Conservation (phyloP, 2,113 vertebrate genomes). For the Callaeas wilsoni region DNA sequence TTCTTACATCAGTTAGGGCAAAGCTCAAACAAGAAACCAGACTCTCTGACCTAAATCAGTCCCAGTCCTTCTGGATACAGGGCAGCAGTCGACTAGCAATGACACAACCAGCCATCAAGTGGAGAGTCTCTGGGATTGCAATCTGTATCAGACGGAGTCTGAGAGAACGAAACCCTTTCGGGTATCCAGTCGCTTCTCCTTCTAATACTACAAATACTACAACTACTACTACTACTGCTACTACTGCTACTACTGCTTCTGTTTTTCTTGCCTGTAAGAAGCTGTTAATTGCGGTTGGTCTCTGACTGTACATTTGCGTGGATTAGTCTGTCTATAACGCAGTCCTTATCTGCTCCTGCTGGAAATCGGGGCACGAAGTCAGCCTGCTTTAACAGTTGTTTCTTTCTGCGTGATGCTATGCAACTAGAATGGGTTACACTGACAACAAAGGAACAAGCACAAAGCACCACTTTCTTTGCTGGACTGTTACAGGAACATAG, state of each 20-base stretch:
- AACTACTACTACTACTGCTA: not conserved
- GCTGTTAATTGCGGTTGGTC: conserved; percentile 55
- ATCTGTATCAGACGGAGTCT: conserved; percentile 65
- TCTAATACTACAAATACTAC: conserved; percentile 17
- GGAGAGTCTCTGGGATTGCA: conserved; percentile 73
- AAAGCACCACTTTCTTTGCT: conserved; percentile 67
- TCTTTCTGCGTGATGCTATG: conserved; percentile 71
- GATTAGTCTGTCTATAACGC: conserved; percentile 72
- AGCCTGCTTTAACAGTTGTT: conserved; percentile 70
- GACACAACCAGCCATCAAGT: conserved; percentile 79
- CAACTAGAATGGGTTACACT: conserved; percentile 68
- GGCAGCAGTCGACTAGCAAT: conserved; percentile 74
- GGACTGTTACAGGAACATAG: conserved; percentile 66
- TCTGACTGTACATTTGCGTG: conserved; percentile 65
- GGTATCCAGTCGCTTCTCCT: conserved; percentile 45
- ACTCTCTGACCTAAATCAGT: conserved; percentile 80
- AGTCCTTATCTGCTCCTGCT: conserved; percentile 71
- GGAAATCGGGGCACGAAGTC: conserved; percentile 69
- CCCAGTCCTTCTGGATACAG: conserved; percentile 77
- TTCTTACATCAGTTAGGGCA: conserved; percentile 61
- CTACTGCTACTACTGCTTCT: not conserved
- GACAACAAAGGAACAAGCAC: conserved; percentile 76
- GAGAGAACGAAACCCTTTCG: conserved; percentile 55
- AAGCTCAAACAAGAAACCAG: conserved; percentile 68
- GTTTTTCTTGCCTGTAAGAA: conserved; percentile 49